These are phyloP conservation scores for Ahaetulla prasina DNA, from an alignment of 2,113 vertebrate genomes.

Conservation along the genomic window DNA sequence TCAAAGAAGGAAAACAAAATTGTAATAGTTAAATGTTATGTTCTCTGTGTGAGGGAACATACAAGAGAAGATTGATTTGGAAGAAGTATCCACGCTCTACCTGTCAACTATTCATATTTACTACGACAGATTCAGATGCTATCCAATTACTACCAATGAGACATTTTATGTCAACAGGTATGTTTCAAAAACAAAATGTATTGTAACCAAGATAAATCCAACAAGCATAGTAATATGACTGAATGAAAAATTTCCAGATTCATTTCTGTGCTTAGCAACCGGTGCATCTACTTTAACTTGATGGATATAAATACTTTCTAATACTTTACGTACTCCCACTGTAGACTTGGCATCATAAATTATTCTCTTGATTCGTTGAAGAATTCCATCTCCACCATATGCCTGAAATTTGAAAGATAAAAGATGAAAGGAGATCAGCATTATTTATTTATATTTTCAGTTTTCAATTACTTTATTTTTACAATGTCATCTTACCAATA, in stretches of 20 bases:
- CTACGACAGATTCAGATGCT: neutral
- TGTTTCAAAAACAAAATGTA: neutral
- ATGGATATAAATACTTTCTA: neutral
- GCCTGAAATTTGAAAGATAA: conserved; percentile 75
- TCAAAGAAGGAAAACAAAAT: neutral
- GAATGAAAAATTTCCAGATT: neutral
- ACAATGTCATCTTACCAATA: conserved; percentile 32
- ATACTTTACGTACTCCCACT: conserved; percentile 80
- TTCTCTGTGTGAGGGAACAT: too few species aligned
- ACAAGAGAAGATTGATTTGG: neutral
- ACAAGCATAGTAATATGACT: neutral
- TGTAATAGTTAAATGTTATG: neutral
- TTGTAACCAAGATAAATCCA: neutral
- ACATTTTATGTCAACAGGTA: neutral
- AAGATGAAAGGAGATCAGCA: conserved; percentile 46
- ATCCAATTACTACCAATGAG: neutral
- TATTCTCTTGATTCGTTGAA: conserved; percentile 90
- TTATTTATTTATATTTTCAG: conserved; percentile 46
- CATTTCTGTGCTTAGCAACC: neutral
- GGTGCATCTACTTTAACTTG: neutral
- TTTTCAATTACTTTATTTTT: neutral
- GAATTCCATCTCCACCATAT: conserved; percentile 91
- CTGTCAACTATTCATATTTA: neutral
- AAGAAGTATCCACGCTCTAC: neutral
- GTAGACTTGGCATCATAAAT: conserved; percentile 91